Percentiles rank a stretch among this genome's conserved stretches.
Conservation (phyloP, 2,113 vertebrate genomes). For the Anhinga anhinga region DNA sequence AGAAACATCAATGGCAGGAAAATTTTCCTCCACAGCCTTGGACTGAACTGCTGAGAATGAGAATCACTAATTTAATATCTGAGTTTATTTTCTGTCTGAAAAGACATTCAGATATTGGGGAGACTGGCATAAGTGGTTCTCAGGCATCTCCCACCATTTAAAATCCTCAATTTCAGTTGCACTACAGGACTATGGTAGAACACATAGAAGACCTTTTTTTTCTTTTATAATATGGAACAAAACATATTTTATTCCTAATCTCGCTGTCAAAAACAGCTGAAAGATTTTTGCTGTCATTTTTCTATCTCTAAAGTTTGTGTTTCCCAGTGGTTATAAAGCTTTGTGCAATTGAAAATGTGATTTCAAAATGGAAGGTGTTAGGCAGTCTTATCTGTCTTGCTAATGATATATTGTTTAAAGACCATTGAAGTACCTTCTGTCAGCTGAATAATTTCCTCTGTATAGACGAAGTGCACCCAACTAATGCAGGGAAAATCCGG, state of each 20-base stretch:
- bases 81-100: neutral
- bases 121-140: neutral
- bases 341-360: neutral
- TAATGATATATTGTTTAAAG: neutral
- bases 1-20: neutral
- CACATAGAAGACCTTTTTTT: neutral
- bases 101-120: neutral
- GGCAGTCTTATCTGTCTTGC: neutral
- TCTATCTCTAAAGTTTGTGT: neutral
- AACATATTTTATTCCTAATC: neutral
- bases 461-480: neutral
- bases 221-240: neutral
- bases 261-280: neutral
- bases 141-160: neutral
- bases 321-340: neutral
- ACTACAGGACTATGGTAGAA: neutral
- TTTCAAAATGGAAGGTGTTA: neutral
- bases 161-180: neutral
- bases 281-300: neutral
- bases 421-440: neutral
- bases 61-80: neutral
- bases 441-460: neutral
- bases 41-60: neutral
- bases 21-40: neutral
- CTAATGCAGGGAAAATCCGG: neutral